Base-by-base conservation (phyloP, 2,888 invertebrate genomes). In the Crioceris asparagi region DNA sequence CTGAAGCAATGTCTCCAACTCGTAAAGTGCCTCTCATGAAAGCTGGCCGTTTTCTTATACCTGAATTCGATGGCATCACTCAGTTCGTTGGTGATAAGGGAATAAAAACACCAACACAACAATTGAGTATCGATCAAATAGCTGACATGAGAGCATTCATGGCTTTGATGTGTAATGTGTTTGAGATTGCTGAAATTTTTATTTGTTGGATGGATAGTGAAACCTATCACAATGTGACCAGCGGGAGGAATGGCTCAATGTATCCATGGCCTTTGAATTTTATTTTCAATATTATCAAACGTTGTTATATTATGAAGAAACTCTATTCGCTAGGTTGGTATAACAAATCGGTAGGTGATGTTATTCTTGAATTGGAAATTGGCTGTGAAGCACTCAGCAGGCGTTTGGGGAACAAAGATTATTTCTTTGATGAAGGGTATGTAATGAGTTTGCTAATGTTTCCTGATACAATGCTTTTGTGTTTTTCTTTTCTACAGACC, bases 1-100 rank as follows among this genome's bases (percentile, higher is more conserved):
- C 96, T 0, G 93, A 96, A 57, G 85, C 84, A 58, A 96, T 97
- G 88, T 94, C 96, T 0, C 96, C 96, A 0, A 84, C 90, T 4
- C 91, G 91, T 1, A 77, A 83, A 50, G 80, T 97, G 1, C 97
- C 97, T 0, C 91, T 97, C 55, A 79, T 97, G 38, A 83, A 84
- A 57, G 86, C 87, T 48, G 93, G 93, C 0, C 79, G 83, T 0
- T 88, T 88, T 55, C 75, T 94, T 1, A 76, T 91, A 1, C 78
- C 94, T 0, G 97, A 93, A 59, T 72, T 94, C 55, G 91, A 93
- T 56, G 84, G 86, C 0, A 92, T 97, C 38, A 86, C 92, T 0
- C 81, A 83, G 50, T 90, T 92, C 59, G 81, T 91, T 2, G 80
- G 80, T 23, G 82, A 80, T 51, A 93, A 91, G 65, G 87, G 87